Conservation (phyloP, 1,140 invertebrate species). For the Sitophilus oryzae region DNA sequence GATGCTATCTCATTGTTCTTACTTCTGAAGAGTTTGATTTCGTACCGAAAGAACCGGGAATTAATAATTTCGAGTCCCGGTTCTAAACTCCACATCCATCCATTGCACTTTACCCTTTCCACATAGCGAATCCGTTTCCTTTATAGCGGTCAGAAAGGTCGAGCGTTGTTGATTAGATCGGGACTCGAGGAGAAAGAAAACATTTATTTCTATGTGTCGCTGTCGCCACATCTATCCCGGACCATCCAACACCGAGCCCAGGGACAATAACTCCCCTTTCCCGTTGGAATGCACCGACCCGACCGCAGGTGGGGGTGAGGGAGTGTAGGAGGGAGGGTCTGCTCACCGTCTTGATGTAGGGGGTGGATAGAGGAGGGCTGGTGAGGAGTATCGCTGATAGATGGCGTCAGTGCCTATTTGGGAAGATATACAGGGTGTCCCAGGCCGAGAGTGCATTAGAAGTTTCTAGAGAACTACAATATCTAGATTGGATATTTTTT, state of each 20-base stretch:
- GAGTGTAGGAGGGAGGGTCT: constrained; percentile 2
- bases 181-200: neutral
- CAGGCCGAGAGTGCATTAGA: too few relatives aligned
- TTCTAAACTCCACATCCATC: too few relatives aligned
- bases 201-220: constrained; percentile 14
- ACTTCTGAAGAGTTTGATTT: too few relatives aligned
- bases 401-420: neutral
- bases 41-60: too few relatives aligned
- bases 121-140: too few relatives aligned
- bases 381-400: constrained; percentile 3
- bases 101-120: too few relatives aligned
- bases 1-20: too few relatives aligned
- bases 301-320: constrained; percentile 8
- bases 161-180: neutral
- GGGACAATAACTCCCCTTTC: constrained; percentile 15
- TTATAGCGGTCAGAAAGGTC: neutral
- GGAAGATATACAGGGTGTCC: neutral
- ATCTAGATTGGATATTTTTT: too few relatives aligned
- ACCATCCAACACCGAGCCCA: constrained; percentile 11
- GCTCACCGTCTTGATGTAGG: neutral
- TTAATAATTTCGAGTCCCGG: too few relatives aligned
- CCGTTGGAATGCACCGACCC: constrained; percentile 15
- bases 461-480: too few relatives aligned
- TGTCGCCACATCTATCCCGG: constrained; percentile 13
- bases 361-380: neutral